Evolutionary conservation across 2,113 vertebrate species (phyloP).

Genomic region (Elaphurus davidianus): DNA sequence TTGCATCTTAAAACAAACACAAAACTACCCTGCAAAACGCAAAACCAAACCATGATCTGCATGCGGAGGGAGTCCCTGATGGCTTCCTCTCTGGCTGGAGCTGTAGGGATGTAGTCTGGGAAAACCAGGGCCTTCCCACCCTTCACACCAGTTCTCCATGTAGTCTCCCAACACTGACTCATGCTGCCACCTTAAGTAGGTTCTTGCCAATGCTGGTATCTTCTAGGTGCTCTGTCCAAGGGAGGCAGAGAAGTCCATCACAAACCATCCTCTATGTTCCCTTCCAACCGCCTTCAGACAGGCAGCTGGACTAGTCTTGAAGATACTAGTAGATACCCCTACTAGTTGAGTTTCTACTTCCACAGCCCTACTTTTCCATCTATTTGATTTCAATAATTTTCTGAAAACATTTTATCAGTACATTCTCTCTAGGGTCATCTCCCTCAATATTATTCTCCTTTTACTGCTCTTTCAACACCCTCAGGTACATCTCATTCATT

Average conservation of each 20-base stretch:
- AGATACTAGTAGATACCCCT: neutral
- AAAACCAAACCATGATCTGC: neutral
- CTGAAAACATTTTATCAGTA: neutral
- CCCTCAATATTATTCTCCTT: neutral
- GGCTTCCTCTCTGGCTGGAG: neutral
- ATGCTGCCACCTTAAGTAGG: rapidly evolving
- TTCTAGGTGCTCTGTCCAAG: neutral
- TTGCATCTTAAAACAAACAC: neutral
- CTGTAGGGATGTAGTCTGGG: neutral
- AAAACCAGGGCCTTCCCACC: neutral
- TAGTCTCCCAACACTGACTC: too few relatives aligned
- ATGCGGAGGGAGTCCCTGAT: neutral
- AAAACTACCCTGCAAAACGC: neutral
- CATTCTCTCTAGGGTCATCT: neutral
- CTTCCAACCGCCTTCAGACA: neutral
- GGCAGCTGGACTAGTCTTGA: neutral
- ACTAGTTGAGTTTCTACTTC: neutral
- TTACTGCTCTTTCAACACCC: neutral
- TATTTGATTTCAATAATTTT: neutral
- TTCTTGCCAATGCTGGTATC: neutral
- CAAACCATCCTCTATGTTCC: neutral
- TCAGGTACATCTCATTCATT: neutral
- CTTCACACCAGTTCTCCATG: rapidly evolving
- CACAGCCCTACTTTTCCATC: neutral
- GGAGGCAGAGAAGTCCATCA: too few relatives aligned